Base-by-base conservation (phyloP, 2,113 vertebrate species). In the Python bivittatus region DNA sequence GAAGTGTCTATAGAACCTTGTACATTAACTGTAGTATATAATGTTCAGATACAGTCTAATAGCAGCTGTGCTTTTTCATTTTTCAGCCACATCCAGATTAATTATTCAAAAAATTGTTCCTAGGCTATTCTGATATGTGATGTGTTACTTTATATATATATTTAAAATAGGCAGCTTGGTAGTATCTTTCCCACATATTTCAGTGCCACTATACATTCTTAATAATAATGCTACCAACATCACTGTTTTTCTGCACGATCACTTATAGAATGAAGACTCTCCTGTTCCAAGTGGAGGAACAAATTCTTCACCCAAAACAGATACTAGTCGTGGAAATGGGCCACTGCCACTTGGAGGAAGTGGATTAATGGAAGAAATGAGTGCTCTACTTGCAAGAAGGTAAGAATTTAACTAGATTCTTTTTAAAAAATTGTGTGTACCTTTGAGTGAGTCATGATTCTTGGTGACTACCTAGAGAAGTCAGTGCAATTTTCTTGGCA, bases 311-410 rank as follows among this genome's bases (percentile, higher is more conserved):
- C 97, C 98, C 94, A 99, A 99, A 97, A 84, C 98, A 29, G 99
- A 99, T 1, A 44, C 97, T 0, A 94, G 98, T 86, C 98, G 99
- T 93, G 99, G 99, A 64, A 99, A 99, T 86, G 99, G 99, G 48
- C 99, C 98, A 0, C 97, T 99, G 91, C 97, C 99, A 25, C 97
- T 98, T 96, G 98, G 96, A 91, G 99, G 99, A 84, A 98, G 97
- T 89, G 99, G 99, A 33, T 97, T 99, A 29, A 99, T 99, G 99
- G 99, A 99, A 96, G 99, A 99, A 96, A 99, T 99, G 99, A 99
- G 99, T 0, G 99, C 99, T 94, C 97, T 99, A 95, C 98, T 99
- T 97, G 99, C 99, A 96, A 98, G 99, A 97, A 99, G 99, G 99
- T 99, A 95, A 95, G 92, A 60, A 61, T 92, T 91, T 86, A 33